Conservation (phyloP, 2,797 vertebrate species). For the Pyrocephalus nanus region DNA sequence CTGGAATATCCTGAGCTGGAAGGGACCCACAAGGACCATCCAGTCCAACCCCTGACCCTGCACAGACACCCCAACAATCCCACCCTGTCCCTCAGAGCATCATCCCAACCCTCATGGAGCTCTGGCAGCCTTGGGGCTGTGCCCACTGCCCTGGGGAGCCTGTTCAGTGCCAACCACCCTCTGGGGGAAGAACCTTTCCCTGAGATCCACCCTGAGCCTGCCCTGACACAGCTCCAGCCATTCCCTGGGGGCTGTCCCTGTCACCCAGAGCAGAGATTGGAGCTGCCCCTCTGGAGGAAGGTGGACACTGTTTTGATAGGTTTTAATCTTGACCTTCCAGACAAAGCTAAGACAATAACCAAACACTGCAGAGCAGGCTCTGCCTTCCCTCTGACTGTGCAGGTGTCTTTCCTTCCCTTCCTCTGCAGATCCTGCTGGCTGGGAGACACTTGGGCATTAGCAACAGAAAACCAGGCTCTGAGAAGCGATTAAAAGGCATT, state of each 20-base stretch:
- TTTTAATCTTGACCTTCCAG: neutral
- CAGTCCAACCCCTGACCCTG: neutral
- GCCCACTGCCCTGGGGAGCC: neutral
- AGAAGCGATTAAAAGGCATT: rapidly evolving
- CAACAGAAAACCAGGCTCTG: rapidly evolving
- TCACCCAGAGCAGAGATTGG: neutral
- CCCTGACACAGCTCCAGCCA: neutral
- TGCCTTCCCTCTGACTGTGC: neutral
- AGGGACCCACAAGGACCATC: neutral
- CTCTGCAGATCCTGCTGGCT: neutral
- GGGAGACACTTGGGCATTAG: rapidly evolving
- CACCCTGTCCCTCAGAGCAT: too few relatives aligned
- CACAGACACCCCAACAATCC: neutral
- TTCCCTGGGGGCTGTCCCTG: neutral
- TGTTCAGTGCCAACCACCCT: neutral
- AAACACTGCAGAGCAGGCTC: neutral
- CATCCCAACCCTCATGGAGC: neutral
- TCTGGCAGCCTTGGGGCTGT: neutral
- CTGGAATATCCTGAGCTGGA: neutral
- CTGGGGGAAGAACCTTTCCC: neutral
- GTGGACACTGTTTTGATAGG: neutral
- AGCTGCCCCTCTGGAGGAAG: neutral
- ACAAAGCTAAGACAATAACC: neutral
- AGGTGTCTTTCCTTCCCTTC: neutral
- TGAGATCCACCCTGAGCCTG: neutral